A percentile compares a stretch with the other conserved stretches of the same genome.
Evolutionary conservation across 1,140 invertebrate species (phyloP).

Genomic region (Colletes gigas): DNA sequence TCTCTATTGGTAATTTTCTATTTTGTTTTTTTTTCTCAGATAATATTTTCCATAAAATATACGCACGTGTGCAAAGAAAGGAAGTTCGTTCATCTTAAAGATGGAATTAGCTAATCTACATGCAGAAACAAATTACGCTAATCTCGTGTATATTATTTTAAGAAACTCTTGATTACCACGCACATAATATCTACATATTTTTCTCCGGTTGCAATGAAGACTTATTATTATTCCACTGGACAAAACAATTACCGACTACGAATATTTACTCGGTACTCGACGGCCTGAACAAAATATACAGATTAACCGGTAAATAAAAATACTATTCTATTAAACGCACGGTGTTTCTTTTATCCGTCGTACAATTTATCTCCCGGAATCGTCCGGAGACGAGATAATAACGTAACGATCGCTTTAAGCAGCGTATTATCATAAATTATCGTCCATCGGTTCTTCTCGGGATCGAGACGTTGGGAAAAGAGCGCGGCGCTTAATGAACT

Average conservation of each 20-base stretch:
- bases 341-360: constrained; percentile 23
- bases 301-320: constrained; percentile 1
- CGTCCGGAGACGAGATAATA: not conserved
- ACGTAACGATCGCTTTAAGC: not conserved
- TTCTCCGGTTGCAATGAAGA: not conserved
- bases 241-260: not conserved
- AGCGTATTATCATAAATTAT: constrained; percentile 15
- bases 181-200: too few species aligned
- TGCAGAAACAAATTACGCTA: too few species aligned
- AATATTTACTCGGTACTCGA: not conserved
- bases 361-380: not conserved
- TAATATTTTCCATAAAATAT: too few species aligned
- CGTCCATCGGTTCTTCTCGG: not conserved
- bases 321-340: not conserved
- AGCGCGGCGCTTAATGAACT: constrained; percentile 22
- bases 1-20: too few species aligned
- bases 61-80: too few species aligned
- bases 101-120: too few species aligned
- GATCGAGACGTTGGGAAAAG: not conserved
- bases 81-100: too few species aligned
- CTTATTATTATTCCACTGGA: not conserved
- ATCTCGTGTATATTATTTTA: too few species aligned
- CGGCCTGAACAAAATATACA: not conserved
- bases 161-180: too few species aligned
- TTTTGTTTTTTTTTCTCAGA: too few species aligned